phyloP scores from a whole-genome alignment of 2,113 vertebrate species.

The Neotoma lepida region DNA sequence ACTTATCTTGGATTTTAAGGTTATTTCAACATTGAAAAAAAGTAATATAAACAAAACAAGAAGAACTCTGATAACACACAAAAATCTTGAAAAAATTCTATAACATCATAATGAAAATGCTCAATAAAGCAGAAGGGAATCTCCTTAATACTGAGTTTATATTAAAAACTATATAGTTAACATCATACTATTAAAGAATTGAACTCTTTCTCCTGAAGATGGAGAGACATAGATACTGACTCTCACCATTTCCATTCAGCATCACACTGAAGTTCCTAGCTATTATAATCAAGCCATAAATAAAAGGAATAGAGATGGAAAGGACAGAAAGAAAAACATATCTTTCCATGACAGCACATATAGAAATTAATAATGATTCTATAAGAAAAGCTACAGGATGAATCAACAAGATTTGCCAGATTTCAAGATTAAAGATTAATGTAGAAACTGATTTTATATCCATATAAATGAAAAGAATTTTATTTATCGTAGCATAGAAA shows the following conservation, averaged over 20 bases:
- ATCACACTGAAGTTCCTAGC: neutral
- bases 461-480: neutral
- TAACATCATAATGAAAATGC: neutral
- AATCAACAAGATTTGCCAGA: neutral
- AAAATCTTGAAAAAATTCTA: neutral
- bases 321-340: neutral
- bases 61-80: neutral
- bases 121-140: neutral
- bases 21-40: constrained; percentile 31
- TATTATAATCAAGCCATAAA: neutral
- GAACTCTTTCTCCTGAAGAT: neutral
- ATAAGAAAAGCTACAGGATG: neutral
- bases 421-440: neutral
- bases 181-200: neutral
- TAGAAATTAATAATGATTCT: neutral
- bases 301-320: neutral
- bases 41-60: neutral
- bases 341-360: neutral
- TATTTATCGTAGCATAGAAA: neutral
- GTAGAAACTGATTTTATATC: neutral
- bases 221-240: neutral
- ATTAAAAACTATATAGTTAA: neutral
- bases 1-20: neutral
- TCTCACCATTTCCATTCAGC: neutral
- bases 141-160: neutral